Evolutionary conservation across 37 sponge, comb jelly and placozoan species (phyloP).

Genomic region (Ianthella basta): DNA sequence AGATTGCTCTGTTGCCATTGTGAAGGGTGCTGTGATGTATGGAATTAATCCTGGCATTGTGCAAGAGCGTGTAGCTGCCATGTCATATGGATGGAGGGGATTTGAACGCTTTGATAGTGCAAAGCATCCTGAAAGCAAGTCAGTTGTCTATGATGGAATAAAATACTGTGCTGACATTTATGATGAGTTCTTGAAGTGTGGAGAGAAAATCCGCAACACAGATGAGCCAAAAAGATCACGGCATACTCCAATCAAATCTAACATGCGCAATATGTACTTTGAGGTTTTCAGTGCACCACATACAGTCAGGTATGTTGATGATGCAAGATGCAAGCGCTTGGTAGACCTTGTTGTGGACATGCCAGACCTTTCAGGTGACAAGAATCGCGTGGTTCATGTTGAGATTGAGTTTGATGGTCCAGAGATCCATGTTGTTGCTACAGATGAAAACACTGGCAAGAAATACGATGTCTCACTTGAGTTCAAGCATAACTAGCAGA

Average conservation of each 20-base stretch:
- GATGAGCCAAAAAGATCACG: background rate
- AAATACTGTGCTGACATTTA: background rate
- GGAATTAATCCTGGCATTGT: slow-evolving; percentile 18
- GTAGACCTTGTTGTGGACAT: background rate
- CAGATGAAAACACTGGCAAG: background rate
- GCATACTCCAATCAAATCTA: background rate
- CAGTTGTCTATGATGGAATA: background rate
- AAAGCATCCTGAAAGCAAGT: background rate
- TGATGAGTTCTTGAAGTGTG: background rate
- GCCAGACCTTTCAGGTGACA: background rate
- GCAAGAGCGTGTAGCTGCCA: background rate
- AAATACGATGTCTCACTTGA: background rate
- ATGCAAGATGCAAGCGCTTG: background rate
- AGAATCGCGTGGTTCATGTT: background rate
- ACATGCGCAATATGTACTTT: background rate
- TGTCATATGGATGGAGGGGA: background rate
- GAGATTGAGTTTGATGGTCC: slow-evolving; percentile 19
- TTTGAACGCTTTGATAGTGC: background rate
- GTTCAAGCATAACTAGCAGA: background rate
- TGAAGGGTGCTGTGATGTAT: slow-evolving; percentile 25
- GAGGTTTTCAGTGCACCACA: slow-evolving; percentile 16
- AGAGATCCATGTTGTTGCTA: slow-evolving; percentile 13
- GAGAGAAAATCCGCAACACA: background rate
- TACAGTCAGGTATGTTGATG: background rate
- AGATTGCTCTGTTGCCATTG: slow-evolving; percentile 1